A percentile compares a stretch with the other conserved stretches of the same genome.
These are phyloP conservation scores for Julus scanicus DNA, from an alignment of 2,888 invertebrate genomes.

Conservation along the genomic window DNA sequence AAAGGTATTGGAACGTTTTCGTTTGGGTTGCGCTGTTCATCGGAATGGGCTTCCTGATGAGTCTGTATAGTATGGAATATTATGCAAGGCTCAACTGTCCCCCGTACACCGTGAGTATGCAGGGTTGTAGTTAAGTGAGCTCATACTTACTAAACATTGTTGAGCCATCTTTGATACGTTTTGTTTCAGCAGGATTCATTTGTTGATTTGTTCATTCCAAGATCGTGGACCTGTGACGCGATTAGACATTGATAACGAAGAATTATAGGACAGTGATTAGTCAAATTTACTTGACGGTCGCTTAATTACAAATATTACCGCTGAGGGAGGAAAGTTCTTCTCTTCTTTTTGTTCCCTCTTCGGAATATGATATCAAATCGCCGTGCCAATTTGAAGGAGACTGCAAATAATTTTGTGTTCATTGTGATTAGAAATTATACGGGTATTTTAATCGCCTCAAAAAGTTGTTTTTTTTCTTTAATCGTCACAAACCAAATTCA, in stretches of 20 bases:
- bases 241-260: not conserved
- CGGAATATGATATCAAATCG: not conserved
- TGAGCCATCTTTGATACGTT: conserved; percentile 54
- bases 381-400: not conserved
- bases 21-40: conserved; percentile 83
- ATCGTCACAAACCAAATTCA: not conserved
- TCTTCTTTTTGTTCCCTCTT: not conserved
- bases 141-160: not conserved
- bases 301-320: not conserved
- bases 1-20: conserved; percentile 78
- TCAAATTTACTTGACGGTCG: not conserved
- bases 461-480: not conserved
- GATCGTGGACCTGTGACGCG: conserved; percentile 67
- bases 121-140: not conserved
- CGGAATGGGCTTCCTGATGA: conserved; percentile 81
- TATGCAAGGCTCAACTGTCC: conserved; percentile 83
- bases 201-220: conserved; percentile 69
- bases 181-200: conserved; percentile 64
- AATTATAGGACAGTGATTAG: not conserved
- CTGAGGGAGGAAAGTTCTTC: not conserved
- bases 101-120: conserved; percentile 63
- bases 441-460: not conserved
- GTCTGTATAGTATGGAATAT: conserved; percentile 86
- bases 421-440: not conserved
- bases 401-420: not conserved